Percentiles rank a stretch among this genome's conserved stretches.
Evolutionary conservation across 2,888 invertebrate genomes (phyloP).

Genomic region (Nipponacmea schrenckii): DNA sequence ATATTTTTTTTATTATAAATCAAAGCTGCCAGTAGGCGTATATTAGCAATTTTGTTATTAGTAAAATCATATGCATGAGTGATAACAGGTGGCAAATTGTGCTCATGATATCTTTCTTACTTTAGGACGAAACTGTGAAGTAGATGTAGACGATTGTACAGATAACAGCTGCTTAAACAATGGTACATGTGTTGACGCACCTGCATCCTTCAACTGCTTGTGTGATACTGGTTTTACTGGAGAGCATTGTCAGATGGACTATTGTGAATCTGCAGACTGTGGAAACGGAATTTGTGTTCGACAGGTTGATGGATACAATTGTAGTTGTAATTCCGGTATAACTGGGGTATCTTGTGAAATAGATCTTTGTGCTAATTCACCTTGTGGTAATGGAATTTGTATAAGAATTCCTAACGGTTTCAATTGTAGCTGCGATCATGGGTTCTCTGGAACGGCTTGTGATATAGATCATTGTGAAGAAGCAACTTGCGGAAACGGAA

Average conservation of each 20-base stretch:
- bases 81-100: too few species aligned
- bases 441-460: constrained; percentile 13
- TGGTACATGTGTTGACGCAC: constrained; percentile 17
- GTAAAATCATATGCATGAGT: too few species aligned
- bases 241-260: not conserved
- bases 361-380: constrained; percentile 6
- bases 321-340: not conserved
- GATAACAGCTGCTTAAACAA: constrained; percentile 14
- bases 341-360: constrained; percentile 11
- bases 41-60: too few species aligned
- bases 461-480: constrained; percentile 7
- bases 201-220: constrained; percentile 12
- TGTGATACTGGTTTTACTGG: constrained; percentile 15
- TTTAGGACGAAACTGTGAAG: constrained; percentile 8
- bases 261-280: constrained; percentile 8
- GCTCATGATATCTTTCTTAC: not conserved
- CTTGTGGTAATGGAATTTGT: constrained; percentile 15
- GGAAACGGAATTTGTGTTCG: constrained; percentile 9
- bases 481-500: constrained; percentile 20
- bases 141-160: constrained; percentile 12
- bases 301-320: constrained; percentile 1
- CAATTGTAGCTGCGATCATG: constrained; percentile 1
- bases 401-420: not conserved
- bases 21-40: too few species aligned
- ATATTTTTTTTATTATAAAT: too few species aligned